Evolutionary conservation across 2,888 invertebrate genomes (phyloP).

Genomic region (Syrista parreyssii): DNA sequence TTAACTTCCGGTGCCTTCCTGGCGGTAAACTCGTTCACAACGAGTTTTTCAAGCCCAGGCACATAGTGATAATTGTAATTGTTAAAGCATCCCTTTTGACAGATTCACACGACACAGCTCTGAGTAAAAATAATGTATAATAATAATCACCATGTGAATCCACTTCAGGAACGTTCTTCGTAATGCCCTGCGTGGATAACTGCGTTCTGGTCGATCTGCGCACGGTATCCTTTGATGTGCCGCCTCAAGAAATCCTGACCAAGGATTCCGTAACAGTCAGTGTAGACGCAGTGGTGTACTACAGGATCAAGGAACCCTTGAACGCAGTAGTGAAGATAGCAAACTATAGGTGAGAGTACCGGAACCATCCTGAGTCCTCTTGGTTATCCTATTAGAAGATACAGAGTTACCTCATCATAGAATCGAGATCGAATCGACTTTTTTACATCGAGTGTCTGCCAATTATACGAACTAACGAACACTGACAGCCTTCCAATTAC

Average conservation of each 20-base stretch:
- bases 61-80: not conserved
- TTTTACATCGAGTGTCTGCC: not conserved
- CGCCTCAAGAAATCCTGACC: slow-evolving; percentile 96
- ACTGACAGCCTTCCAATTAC: not conserved
- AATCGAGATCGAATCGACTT: not conserved
- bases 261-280: slow-evolving; percentile 95
- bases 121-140: not conserved
- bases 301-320: slow-evolving; percentile 82
- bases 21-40: not conserved
- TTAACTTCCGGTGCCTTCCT: not conserved
- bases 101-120: not conserved
- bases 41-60: not conserved
- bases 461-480: slow-evolving; percentile 1
- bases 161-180: slow-evolving; percentile 83
- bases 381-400: not conserved
- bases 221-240: slow-evolving; percentile 95
- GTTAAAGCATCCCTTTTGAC: not conserved
- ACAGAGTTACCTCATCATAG: not conserved
- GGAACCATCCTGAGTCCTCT: not conserved
- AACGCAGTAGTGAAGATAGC: slow-evolving; percentile 81
- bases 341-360: slow-evolving; percentile 73
- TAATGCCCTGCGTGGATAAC: slow-evolving; percentile 93
- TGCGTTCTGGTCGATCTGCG: slow-evolving; percentile 93
- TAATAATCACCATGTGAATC: not conserved
- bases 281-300: slow-evolving; percentile 91